Evolutionary conservation across 2,797 vertebrate genomes (phyloP).

Genomic region (Eulemur albifrons): DNA sequence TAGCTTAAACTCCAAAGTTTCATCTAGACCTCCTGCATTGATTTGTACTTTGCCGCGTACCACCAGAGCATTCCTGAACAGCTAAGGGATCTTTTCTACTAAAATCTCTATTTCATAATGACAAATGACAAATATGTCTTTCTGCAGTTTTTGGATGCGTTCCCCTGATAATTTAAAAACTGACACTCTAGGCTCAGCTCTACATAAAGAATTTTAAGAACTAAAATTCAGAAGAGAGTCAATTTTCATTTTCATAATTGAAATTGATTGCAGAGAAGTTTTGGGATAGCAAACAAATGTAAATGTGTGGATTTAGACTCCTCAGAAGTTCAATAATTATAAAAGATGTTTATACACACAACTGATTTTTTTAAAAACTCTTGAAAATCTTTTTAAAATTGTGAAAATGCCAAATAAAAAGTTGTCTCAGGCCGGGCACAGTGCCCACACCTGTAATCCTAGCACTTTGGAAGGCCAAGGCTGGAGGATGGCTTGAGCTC

Average conservation of each 20-base stretch:
- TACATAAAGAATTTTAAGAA: conserved; percentile 26
- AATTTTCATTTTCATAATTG: neutral
- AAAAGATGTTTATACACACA: neutral
- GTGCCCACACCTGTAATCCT: no score
- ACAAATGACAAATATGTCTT: neutral
- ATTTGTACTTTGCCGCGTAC: neutral
- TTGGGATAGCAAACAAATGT: neutral
- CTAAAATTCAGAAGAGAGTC: neutral
- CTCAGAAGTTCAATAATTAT: neutral
- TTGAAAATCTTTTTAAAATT: neutral
- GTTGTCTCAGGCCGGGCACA: neutral
- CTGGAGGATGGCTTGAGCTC: no score
- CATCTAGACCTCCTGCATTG: neutral
- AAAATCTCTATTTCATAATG: neutral
- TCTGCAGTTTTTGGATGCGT: neutral
- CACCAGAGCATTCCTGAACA: neutral
- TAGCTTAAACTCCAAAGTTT: neutral
- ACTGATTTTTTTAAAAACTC: neutral
- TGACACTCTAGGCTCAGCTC: neutral
- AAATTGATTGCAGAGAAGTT: neutral
- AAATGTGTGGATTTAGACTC: neutral
- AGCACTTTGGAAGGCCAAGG: no score
- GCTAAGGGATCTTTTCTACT: neutral
- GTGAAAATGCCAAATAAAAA: neutral
- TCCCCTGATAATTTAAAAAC: neutral